Conservation (phyloP, 2,113 vertebrate species). For the Aix galericulata region DNA sequence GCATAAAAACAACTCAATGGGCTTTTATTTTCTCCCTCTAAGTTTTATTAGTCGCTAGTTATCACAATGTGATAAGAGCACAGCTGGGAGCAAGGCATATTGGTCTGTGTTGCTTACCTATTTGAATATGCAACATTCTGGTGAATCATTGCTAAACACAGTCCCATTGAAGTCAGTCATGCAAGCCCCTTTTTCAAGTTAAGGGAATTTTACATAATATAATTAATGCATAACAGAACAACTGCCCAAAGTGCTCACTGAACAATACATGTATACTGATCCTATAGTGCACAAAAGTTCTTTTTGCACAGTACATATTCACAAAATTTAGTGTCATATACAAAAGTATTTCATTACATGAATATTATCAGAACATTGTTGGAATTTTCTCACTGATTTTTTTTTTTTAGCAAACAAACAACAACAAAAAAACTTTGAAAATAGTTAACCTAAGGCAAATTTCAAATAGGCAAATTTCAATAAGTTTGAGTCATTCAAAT, state of each 20-base stretch:
- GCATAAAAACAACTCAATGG: not conserved
- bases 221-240: not conserved
- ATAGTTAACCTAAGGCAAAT: not conserved
- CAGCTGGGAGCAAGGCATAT: constrained; percentile 8
- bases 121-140: constrained; percentile 15
- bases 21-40: not conserved
- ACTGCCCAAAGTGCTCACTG: not conserved
- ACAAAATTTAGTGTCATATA: not conserved
- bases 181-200: not conserved
- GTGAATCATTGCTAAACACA: not conserved
- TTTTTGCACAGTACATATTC: not conserved
- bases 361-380: not conserved
- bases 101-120: not conserved
- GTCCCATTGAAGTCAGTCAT: not conserved
- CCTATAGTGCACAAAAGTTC: not conserved
- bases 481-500: not conserved
- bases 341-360: not conserved
- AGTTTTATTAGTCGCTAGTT: not conserved
- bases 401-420: not conserved
- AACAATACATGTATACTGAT: not conserved
- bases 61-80: not conserved
- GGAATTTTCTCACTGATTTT: not conserved
- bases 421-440: not conserved
- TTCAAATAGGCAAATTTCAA: not conserved
- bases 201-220: not conserved